These are phyloP conservation scores for Tipula confusa DNA, from an alignment of 2,888 invertebrate species.

Conservation along the genomic window DNA sequence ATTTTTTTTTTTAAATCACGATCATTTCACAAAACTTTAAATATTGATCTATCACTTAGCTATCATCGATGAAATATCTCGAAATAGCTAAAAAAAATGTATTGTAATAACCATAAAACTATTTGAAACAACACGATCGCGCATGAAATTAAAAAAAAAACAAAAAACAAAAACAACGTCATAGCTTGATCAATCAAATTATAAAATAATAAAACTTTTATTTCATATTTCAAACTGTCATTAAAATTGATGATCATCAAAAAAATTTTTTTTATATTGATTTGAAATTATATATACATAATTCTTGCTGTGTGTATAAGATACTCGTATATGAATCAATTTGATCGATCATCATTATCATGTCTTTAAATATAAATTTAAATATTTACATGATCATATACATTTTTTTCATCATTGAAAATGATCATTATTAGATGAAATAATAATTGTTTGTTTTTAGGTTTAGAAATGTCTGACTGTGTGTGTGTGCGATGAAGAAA, in stretches of 20 bases:
- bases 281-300: not conserved
- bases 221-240: conserved; percentile 20
- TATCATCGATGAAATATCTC: not conserved
- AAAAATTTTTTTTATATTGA: not conserved
- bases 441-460: conserved; percentile 25
- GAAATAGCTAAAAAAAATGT: not conserved
- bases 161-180: not conserved
- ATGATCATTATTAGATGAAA: conserved; percentile 25
- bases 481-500: not conserved
- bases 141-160: not conserved
- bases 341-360: conserved; percentile 25
- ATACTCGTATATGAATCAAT: not conserved
- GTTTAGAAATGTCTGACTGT: not conserved
- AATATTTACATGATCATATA: conserved; percentile 25
- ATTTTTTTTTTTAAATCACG: too few relatives aligned
- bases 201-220: not conserved
- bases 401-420: conserved; percentile 9
- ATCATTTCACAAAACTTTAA: not conserved
- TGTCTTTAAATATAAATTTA: conserved; percentile 25
- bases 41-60: not conserved
- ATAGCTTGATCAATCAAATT: conserved; percentile 20
- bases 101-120: not conserved
- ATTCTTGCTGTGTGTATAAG: not conserved
- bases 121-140: conserved; percentile 25
- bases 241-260: conserved; percentile 25